phyloP scores from a whole-genome alignment of 2,113 vertebrate species.

The Vulpes lagopus region DNA sequence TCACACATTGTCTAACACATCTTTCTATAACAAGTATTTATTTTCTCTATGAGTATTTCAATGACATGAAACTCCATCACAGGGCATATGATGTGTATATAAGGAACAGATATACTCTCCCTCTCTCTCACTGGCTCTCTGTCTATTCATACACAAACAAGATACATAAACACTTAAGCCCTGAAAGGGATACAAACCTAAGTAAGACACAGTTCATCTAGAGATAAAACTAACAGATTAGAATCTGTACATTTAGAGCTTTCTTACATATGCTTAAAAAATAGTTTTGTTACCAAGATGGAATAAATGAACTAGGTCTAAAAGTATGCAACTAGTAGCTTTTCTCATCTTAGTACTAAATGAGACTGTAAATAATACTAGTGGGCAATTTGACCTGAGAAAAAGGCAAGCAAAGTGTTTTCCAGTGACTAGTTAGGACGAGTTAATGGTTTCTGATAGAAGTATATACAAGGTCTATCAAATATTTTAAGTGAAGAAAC shows the following conservation, averaged over 20 bases:
- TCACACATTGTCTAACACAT: background rate
- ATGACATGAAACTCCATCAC: background rate
- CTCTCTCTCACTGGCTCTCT: background rate
- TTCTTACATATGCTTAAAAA: background rate
- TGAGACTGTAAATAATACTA: background rate
- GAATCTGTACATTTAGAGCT: background rate
- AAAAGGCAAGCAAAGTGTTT: background rate
- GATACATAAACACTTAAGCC: background rate
- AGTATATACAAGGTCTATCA: background rate
- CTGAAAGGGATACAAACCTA: background rate
- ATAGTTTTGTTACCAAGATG: background rate
- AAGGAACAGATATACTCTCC: background rate
- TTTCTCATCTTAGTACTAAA: background rate
- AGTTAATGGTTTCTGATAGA: conserved; percentile 7
- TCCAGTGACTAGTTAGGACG: background rate
- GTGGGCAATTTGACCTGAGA: background rate
- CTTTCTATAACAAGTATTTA: background rate
- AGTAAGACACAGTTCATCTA: background rate
- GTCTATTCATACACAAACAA: background rate
- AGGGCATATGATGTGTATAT: background rate
- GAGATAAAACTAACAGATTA: background rate
- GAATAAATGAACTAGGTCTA: background rate
- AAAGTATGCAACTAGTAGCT: background rate
- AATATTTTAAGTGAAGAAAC: background rate
- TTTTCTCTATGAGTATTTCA: background rate